phyloP scores from a whole-genome alignment of 1,140 invertebrate species.

The Scylla paramamosain region DNA sequence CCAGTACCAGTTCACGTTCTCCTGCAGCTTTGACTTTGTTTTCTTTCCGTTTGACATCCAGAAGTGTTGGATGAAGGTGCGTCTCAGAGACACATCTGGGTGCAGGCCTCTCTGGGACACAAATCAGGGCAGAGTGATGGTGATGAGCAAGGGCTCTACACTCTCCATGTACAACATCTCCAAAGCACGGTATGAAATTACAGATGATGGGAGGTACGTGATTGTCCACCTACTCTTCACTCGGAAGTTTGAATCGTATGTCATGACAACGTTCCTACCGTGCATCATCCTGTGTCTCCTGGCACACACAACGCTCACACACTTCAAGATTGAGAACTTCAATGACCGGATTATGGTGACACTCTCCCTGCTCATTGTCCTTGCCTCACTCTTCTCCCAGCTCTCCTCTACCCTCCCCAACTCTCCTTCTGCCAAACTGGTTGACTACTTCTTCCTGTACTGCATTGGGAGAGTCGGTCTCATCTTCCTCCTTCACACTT shows the following conservation, averaged over 20 bases:
- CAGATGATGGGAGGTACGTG: not conserved
- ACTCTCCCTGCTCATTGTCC: constrained; percentile 59
- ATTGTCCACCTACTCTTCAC: not conserved
- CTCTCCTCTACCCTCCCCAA: constrained; percentile 25
- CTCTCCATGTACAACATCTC: constrained; percentile 48
- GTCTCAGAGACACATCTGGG: not conserved
- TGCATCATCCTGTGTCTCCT: constrained; percentile 61
- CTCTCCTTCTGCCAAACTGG: constrained; percentile 44
- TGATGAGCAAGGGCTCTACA: not conserved
- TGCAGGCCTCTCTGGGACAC: constrained; percentile 36
- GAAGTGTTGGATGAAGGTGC: constrained; percentile 22
- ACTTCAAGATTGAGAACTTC: constrained; percentile 43
- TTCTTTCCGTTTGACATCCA: constrained; percentile 54
- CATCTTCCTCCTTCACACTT: constrained; percentile 55
- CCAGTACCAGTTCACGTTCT: constrained; percentile 41
- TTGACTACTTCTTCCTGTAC: constrained; percentile 61
- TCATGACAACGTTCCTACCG: constrained; percentile 54
- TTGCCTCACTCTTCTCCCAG: constrained; percentile 64
- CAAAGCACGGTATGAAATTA: not conserved
- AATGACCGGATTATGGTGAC: constrained; percentile 57
- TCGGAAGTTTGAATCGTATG: constrained; percentile 18
- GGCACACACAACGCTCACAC: constrained; percentile 30
- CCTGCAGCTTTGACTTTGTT: constrained; percentile 25
- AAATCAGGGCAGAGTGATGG: not conserved
- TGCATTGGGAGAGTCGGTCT: constrained; percentile 45